A percentile compares a stretch with the other conserved stretches of the same genome.
These are phyloP conservation scores for Smittia sp. DNA, from an alignment of 2,888 invertebrate genomes.

Conservation along the genomic window DNA sequence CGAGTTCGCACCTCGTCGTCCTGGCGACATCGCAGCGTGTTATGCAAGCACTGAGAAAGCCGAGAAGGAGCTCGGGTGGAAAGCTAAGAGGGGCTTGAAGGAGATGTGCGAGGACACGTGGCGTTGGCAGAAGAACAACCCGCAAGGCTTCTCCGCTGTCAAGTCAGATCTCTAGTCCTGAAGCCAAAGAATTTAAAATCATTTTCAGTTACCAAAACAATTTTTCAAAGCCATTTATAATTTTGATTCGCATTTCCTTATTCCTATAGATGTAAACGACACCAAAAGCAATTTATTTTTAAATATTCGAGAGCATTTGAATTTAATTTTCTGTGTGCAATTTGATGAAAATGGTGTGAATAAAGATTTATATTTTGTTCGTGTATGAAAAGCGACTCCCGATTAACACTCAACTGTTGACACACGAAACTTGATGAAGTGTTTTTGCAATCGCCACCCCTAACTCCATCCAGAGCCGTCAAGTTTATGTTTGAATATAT, in stretches of 20 bases:
- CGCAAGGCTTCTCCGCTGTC: constrained; percentile 65
- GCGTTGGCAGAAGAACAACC: constrained; percentile 93
- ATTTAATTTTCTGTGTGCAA: too few relatives aligned
- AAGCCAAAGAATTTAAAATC: background rate
- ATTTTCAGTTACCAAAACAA: background rate
- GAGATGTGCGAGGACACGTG: constrained; percentile 81
- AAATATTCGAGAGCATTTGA: too few relatives aligned
- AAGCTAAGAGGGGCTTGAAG: constrained; percentile 66
- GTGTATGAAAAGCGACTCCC: too few relatives aligned
- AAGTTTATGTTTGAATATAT: too few relatives aligned
- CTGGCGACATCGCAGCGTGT: constrained; percentile 87
- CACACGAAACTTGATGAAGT: too few relatives aligned
- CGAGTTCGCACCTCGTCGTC: constrained; percentile 70
- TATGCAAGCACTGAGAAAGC: constrained; percentile 85
- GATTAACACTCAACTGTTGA: too few relatives aligned
- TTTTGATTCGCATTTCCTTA: background rate
- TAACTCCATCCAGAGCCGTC: too few relatives aligned
- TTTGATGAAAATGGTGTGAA: too few relatives aligned
- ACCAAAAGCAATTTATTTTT: constrained; percentile 5
- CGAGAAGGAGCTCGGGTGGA: constrained; percentile 79
- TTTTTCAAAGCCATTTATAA: background rate
- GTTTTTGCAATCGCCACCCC: too few relatives aligned
- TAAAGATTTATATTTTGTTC: too few relatives aligned
- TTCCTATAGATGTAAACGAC: background rate
- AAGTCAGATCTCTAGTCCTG: constrained; percentile 35